These are phyloP conservation scores for Stegodyphus dumicola DNA, from an alignment of 1,140 invertebrate genomes.

Conservation along the genomic window DNA sequence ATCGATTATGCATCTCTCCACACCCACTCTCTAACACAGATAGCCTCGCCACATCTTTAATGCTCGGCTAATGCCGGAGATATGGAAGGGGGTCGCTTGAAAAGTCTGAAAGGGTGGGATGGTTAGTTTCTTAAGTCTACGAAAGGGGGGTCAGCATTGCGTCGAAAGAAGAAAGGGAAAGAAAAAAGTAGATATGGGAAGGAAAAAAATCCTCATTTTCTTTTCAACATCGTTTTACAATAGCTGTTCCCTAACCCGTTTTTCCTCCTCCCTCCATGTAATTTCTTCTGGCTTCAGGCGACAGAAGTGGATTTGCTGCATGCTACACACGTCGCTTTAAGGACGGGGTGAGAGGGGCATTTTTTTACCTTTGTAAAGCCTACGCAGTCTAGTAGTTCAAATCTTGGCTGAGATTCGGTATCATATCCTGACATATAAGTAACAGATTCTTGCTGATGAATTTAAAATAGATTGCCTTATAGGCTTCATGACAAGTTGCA, in stretches of 20 bases:
- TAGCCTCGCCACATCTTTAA: background rate
- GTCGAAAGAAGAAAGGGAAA: background rate
- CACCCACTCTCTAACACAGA: background rate
- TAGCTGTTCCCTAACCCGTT: background rate
- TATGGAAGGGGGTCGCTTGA: background rate
- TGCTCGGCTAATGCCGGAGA: background rate
- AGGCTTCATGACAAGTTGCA: too few relatives aligned
- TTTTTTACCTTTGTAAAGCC: too few relatives aligned
- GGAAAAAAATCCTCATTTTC: background rate
- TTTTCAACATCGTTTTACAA: background rate
- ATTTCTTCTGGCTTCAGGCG: background rate
- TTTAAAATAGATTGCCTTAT: too few relatives aligned
- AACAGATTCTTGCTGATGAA: too few relatives aligned
- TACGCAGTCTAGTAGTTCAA: too few relatives aligned
- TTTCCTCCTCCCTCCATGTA: background rate
- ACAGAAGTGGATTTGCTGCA: background rate
- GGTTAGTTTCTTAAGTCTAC: background rate
- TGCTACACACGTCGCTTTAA: too few relatives aligned
- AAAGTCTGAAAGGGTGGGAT: background rate
- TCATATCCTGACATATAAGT: too few relatives aligned
- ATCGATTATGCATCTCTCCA: constrained; percentile 27
- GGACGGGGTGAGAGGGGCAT: too few relatives aligned
- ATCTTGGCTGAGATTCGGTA: too few relatives aligned
- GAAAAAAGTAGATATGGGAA: background rate
- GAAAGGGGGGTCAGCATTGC: background rate